phyloP scores from a whole-genome alignment of 2,888 invertebrate species.

The Stenolophus ochropezus region DNA sequence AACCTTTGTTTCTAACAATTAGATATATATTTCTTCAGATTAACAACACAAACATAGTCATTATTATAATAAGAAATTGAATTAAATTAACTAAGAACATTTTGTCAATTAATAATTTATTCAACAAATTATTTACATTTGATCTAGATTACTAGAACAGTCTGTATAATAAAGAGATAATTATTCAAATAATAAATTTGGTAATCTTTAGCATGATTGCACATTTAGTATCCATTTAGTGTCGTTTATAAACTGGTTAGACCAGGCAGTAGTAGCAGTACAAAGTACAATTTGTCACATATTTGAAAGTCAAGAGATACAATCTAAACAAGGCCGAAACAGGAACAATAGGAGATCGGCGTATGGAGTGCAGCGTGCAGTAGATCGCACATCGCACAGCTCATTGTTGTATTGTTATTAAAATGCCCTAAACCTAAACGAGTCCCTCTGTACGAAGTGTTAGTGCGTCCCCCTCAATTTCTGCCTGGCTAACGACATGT shows the following conservation, averaged over 20 bases:
- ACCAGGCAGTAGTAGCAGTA: not conserved
- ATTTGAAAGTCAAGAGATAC: slow-evolving; percentile 42
- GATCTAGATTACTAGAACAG: not conserved
- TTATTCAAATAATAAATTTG: slow-evolving; percentile 21
- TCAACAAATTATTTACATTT: no score
- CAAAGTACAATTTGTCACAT: slow-evolving; percentile 24
- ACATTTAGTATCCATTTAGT: not conserved
- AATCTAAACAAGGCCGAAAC: slow-evolving; percentile 33
- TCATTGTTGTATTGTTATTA: slow-evolving; percentile 49
- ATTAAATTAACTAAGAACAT: no score
- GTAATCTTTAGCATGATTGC: slow-evolving; percentile 7
- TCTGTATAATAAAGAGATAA: slow-evolving; percentile 1
- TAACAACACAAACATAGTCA: no score
- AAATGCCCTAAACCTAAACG: slow-evolving; percentile 46
- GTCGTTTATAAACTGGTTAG: slow-evolving; percentile 22
- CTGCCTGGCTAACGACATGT: slow-evolving; percentile 32
- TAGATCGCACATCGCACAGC: not conserved
- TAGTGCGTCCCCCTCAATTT: slow-evolving; percentile 39
- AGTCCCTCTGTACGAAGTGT: slow-evolving; percentile 42
- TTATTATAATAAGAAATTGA: no score
- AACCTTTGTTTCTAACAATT: no score
- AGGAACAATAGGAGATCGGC: slow-evolving; percentile 22
- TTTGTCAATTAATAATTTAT: no score
- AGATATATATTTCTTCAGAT: no score
- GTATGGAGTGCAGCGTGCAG: not conserved